A percentile compares a stretch with the other conserved stretches of the same genome.
phyloP scores from a whole-genome alignment of 2,888 invertebrate species.

The Melanargia galathea region DNA sequence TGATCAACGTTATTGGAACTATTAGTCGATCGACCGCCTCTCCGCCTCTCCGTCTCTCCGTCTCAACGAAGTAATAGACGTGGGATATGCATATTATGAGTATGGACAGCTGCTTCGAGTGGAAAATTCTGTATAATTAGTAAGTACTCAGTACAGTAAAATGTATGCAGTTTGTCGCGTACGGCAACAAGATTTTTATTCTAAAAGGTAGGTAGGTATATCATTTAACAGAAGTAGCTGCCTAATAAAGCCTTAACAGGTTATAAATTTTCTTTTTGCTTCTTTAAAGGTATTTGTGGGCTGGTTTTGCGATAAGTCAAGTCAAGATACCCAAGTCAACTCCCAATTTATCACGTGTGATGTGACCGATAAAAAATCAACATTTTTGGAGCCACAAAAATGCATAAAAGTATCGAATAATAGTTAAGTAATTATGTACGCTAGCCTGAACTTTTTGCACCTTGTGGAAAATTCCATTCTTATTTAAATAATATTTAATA shows the following conservation, averaged over 20 bases:
- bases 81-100: constrained; percentile 35
- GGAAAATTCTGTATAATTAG: constrained; percentile 38
- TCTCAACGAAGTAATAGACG: constrained; percentile 26
- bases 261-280: constrained; percentile 11
- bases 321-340: not conserved
- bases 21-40: constrained; percentile 44
- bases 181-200: constrained; percentile 30
- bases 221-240: constrained; percentile 8
- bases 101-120: constrained; percentile 36
- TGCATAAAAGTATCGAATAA: not conserved
- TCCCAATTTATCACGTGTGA: not conserved
- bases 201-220: constrained; percentile 19
- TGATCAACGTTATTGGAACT: constrained; percentile 64
- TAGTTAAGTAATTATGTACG: too few relatives aligned
- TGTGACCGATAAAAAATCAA: not conserved
- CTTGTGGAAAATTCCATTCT: not conserved
- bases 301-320: constrained; percentile 6
- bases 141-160: constrained; percentile 28
- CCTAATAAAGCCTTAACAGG: constrained; percentile 18
- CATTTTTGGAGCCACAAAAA: not conserved
- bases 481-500: not conserved
- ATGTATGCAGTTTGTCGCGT: constrained; percentile 24
- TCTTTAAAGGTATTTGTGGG: constrained; percentile 9
- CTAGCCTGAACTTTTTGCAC: not conserved
- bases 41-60: constrained; percentile 22